These are phyloP conservation scores for Branchipolynoe longqiensis DNA, from an alignment of 2,888 invertebrate genomes.

Conservation along the genomic window DNA sequence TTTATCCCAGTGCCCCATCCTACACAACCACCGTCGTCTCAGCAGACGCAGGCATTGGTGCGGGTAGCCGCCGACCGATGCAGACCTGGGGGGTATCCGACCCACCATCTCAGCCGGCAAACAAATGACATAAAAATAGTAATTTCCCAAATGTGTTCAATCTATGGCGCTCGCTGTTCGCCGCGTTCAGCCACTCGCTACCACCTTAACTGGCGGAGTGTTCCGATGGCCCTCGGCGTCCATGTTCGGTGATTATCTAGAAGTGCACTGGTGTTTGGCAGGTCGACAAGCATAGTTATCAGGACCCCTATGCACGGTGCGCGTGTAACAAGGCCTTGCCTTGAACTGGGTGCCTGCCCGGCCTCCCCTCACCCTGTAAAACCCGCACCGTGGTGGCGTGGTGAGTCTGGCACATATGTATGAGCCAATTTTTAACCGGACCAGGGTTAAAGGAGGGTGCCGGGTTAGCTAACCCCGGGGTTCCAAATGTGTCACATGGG, in stretches of 20 bases:
- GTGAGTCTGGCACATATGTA: no score
- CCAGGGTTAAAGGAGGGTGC: neutral
- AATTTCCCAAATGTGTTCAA: conserved; percentile 42
- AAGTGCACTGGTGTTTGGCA: conserved; percentile 41
- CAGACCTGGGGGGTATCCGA: no score
- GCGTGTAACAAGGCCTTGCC: neutral
- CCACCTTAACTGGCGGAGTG: neutral
- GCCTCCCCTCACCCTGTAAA: no score
- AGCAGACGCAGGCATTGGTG: no score
- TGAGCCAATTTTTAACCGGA: no score
- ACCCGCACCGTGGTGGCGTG: no score
- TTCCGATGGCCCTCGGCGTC: neutral
- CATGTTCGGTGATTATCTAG: conserved; percentile 40
- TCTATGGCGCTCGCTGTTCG: conserved; percentile 30
- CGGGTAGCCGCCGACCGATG: no score
- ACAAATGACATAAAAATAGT: conserved; percentile 49
- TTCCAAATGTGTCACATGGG: no score
- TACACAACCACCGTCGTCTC: no score
- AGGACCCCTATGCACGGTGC: neutral
- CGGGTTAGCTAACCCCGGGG: neutral
- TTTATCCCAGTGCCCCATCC: no score
- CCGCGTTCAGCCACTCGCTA: no score
- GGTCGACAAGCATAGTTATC: neutral
- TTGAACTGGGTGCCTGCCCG: conserved; percentile 3
- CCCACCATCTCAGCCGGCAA: no score